Evolutionary conservation across 2,113 vertebrate species (phyloP).

Genomic region (Centropristis striata): DNA sequence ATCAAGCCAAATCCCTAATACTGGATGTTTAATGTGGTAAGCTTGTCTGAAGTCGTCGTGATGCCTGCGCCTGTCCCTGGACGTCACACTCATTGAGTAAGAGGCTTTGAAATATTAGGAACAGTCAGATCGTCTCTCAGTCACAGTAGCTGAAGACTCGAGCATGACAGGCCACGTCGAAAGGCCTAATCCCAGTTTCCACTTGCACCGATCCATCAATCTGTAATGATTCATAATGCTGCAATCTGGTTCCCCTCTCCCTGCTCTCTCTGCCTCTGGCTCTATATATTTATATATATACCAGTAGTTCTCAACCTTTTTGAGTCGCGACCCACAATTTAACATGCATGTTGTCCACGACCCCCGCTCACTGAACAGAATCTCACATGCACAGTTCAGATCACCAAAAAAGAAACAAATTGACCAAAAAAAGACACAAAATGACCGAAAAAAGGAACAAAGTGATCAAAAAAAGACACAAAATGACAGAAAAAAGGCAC

Average conservation of each 20-base stretch:
- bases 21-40: slow-evolving; percentile 49
- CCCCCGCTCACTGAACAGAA: no score
- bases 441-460: no score
- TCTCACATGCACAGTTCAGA: no score
- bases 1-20: slow-evolving; percentile 43
- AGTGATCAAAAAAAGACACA: no score
- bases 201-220: slow-evolving; percentile 65
- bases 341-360: no score
- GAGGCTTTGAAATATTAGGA: slow-evolving; percentile 74
- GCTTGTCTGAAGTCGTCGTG: slow-evolving; percentile 48
- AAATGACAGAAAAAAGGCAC: no score
- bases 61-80: slow-evolving; percentile 49
- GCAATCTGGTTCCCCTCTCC: slow-evolving; percentile 70
- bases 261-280: slow-evolving; percentile 54
- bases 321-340: no score
- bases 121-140: slow-evolving; percentile 32
- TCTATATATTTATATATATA: no score
- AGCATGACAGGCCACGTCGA: slow-evolving; percentile 43
- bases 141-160: slow-evolving; percentile 48
- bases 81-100: slow-evolving; percentile 59
- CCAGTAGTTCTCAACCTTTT: no score
- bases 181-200: slow-evolving; percentile 73
- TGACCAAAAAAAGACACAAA: no score
- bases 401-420: no score
- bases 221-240: slow-evolving; percentile 51